Conservation (phyloP, 2,888 invertebrate species). For the Stenchaetothrips biformis region DNA sequence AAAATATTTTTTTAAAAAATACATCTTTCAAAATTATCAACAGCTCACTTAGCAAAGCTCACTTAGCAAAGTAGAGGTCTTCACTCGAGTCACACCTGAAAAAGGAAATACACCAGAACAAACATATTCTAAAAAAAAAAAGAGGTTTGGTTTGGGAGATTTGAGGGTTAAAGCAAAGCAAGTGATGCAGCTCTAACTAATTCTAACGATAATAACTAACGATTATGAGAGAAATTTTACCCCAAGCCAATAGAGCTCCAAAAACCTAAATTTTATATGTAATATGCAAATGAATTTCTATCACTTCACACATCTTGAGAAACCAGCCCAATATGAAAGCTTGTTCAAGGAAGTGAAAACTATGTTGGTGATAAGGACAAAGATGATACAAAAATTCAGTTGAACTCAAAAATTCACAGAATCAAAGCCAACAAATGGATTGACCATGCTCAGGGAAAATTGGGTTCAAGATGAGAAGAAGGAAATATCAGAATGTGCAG, state of each 20-base stretch:
- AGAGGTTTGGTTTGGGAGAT: too few species aligned
- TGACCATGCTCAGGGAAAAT: not conserved
- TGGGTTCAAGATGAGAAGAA: not conserved
- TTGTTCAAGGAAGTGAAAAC: too few species aligned
- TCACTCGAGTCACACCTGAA: slow-evolving; percentile 17
- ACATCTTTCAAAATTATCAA: not conserved
- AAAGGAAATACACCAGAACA: slow-evolving; percentile 16
- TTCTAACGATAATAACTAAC: too few species aligned
- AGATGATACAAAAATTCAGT: too few species aligned
- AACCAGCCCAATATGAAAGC: not conserved
- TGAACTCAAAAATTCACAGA: too few species aligned
- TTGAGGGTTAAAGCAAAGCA: too few species aligned
- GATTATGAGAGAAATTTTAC: too few species aligned
- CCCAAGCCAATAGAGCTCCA: too few species aligned
- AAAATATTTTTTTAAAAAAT: not conserved
- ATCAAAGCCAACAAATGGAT: too few species aligned
- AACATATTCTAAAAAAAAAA: slow-evolving; percentile 24
- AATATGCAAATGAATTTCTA: not conserved
- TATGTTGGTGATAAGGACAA: too few species aligned
- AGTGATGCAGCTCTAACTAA: too few species aligned
- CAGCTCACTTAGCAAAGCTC: slow-evolving; percentile 19
- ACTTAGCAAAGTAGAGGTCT: slow-evolving; percentile 9
- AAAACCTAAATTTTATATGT: too few species aligned
- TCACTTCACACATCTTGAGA: not conserved
- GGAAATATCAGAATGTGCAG: not conserved